These are phyloP conservation scores for Sylvietta virens DNA, from an alignment of 2,113 vertebrate species.

Conservation along the genomic window DNA sequence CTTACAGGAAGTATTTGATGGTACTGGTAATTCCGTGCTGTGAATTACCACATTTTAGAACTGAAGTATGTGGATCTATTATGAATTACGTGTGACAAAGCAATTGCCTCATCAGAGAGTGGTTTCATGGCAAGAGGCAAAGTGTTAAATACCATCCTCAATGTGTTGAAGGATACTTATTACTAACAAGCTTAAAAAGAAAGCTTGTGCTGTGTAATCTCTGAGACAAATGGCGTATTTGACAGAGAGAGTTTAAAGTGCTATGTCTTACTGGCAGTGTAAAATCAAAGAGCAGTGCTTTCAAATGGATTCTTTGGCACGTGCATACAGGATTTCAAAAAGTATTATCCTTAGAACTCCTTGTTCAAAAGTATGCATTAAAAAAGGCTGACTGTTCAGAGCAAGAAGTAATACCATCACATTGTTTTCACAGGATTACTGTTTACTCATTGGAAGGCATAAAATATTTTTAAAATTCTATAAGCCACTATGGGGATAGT, in stretches of 20 bases:
- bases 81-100: not conserved
- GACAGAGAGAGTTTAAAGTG: conserved; percentile 4
- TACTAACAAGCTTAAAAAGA: conserved; percentile 11
- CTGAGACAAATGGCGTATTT: not conserved
- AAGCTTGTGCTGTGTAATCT: not conserved
- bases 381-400: not conserved
- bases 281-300: conserved; percentile 1
- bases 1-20: not conserved
- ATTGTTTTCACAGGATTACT: not conserved
- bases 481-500: not conserved
- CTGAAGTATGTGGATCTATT: not conserved
- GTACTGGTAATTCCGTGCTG: not conserved
- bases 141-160: not conserved
- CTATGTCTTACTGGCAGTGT: not conserved
- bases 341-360: not conserved
- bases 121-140: not conserved
- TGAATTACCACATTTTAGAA: not conserved
- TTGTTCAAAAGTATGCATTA: not conserved
- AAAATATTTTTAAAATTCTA: not conserved
- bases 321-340: not conserved
- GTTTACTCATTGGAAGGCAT: not conserved
- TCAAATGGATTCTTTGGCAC: conserved; percentile 2
- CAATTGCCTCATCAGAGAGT: not conserved
- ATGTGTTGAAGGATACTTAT: not conserved
- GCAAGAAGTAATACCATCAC: not conserved